Evolutionary conservation across 2,797 vertebrate genomes (phyloP).

Genomic region (Microctenopoma stevenorrisi): DNA sequence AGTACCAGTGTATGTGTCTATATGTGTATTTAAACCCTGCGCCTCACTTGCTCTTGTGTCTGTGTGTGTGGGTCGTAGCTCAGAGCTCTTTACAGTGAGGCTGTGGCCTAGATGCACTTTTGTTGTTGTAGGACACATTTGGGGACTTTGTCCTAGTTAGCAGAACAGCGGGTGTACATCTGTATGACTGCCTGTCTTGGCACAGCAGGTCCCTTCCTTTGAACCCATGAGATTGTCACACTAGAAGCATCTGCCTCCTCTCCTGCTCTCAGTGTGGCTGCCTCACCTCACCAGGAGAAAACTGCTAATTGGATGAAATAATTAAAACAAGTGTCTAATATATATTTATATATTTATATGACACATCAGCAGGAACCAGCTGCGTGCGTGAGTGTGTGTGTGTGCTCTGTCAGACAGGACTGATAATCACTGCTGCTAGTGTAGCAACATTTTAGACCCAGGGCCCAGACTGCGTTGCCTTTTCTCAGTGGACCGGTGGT

Average conservation of each 20-base stretch:
- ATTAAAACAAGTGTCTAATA: conserved; percentile 39
- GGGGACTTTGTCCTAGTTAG: conserved; percentile 22
- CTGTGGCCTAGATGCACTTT: not conserved
- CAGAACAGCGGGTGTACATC: not conserved
- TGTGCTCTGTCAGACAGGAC: conserved; percentile 4
- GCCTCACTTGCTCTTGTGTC: not conserved
- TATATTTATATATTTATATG: conserved; percentile 49
- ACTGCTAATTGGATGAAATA: conserved; percentile 37
- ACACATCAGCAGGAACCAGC: conserved; percentile 24
- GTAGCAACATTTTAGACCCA: not conserved
- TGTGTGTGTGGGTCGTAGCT: not conserved
- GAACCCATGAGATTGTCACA: conserved; percentile 28
- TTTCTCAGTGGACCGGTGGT: too few relatives aligned
- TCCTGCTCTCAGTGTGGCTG: conserved; percentile 25
- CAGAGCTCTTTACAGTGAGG: not conserved
- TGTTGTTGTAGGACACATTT: not conserved
- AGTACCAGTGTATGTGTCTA: too few relatives aligned
- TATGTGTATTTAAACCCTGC: too few relatives aligned
- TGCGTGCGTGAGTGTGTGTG: not conserved
- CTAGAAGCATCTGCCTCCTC: conserved; percentile 2
- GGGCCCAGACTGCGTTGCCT: not conserved
- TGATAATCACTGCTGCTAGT: conserved; percentile 14
- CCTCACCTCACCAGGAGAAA: conserved; percentile 22
- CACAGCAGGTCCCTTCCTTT: conserved; percentile 37
- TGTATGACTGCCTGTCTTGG: conserved; percentile 19